Conservation (phyloP, 1,140 invertebrate genomes). For the Agrypnia vestita region DNA sequence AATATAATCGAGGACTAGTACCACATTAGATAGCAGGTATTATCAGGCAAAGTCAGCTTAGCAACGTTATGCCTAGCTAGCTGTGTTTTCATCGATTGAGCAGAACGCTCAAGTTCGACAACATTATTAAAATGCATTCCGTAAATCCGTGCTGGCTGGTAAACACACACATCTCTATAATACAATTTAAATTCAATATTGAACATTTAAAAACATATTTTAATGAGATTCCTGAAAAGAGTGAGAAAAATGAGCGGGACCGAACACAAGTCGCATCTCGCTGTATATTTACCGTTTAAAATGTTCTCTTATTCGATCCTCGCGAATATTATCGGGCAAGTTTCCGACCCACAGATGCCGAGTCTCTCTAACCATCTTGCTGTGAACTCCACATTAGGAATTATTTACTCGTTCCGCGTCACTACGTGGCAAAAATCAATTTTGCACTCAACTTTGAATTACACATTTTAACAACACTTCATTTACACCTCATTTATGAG, state of each 20-base stretch:
- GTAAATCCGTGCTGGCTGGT: too few species aligned
- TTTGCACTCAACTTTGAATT: conserved; percentile 71
- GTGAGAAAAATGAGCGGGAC: conserved; percentile 38
- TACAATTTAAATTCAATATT: too few species aligned
- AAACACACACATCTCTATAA: too few species aligned
- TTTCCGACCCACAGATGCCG: conserved; percentile 99
- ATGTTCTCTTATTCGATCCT: conserved; percentile 95
- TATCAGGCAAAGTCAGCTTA: conserved; percentile 7
- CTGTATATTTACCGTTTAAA: conserved; percentile 90
- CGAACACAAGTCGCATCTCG: conserved; percentile 35
- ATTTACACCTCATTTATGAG: conserved; percentile 66
- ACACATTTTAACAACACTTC: conserved; percentile 72
- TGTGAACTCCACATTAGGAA: conserved; percentile 74
- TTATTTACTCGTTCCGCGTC: conserved; percentile 64
- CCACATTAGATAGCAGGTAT: too few species aligned
- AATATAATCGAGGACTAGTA: too few species aligned
- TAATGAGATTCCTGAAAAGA: neutral
- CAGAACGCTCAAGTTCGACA: neutral
- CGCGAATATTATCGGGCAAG: conserved; percentile 98
- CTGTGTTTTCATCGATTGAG: conserved; percentile 33
- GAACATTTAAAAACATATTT: too few species aligned
- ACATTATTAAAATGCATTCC: neutral
- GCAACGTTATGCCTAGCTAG: conserved; percentile 39
- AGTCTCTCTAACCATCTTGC: conserved; percentile 99
- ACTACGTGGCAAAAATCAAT: conserved; percentile 73